Evolutionary conservation across 2,888 invertebrate species (phyloP), one percentile per base, ranked within the genome.

Genomic region (Drosophila anomalata): DNA sequence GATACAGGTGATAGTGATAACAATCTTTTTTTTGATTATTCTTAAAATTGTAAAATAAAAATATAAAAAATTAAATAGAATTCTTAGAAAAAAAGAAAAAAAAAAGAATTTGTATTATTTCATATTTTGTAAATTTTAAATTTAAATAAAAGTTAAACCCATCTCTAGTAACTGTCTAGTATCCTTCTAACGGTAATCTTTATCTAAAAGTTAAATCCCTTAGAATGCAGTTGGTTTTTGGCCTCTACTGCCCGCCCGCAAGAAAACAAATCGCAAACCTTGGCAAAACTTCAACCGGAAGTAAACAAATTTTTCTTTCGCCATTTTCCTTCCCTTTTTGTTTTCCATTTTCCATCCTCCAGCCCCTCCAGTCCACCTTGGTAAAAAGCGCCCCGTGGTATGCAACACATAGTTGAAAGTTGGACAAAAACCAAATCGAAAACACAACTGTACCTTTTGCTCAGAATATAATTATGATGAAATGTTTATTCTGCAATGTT

Each of bases 341-440:
- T 55, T 57, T 42, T 55, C 24, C 7, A 20, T 11, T 56, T 33
- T 24, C 22, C 22, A 46, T 29, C 46, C 24, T 22, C 22, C 29
- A 42, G 17, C 17, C 20, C n/a, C 46, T 8, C 20, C 17, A 7
- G 50, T 44, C 36, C 39, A 17, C 33, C 60, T 57, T 42, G 29
- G 17, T 1, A 17, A 41, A 29, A 51, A 65, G 5, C 77, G 77
- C 80, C 73, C 59, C 50, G 31, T 56, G 66, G 63, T 74, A 81
- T 86, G 81, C 83, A 86, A 82, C 73, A 68, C 53, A 70, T 82
- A 42, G 59, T 59, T 65, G 52, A 51, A 53, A 48, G 39, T 41
- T 42, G 47, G 36, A 8, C 29, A 14, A 53, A 42, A 52, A 54
- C 47, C 26, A 33, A 65, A n/a, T 36, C 65, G 26, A 33, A 31